phyloP scores from a whole-genome alignment of 2,888 invertebrate genomes.

The Cordilura impudica region DNA sequence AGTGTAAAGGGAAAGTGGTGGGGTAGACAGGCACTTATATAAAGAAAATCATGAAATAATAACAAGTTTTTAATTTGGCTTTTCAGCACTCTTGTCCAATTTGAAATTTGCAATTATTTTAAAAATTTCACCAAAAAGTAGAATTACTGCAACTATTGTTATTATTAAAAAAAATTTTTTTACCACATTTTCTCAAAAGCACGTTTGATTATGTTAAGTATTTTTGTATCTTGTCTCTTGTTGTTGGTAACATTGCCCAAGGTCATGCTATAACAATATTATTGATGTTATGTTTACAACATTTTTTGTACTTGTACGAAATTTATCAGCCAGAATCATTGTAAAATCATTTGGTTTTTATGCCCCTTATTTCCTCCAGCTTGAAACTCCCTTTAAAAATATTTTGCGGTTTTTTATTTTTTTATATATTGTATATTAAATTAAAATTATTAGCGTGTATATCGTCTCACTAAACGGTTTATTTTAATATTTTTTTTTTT shows the following conservation, averaged over 20 bases:
- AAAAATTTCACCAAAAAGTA: constrained; percentile 20
- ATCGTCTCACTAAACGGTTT: constrained; percentile 15
- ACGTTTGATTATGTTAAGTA: background rate
- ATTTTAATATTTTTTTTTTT: background rate
- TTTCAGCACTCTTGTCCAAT: background rate
- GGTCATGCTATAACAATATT: constrained; percentile 27
- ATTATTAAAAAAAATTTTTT: background rate
- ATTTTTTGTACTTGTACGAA: background rate
- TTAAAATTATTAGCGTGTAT: constrained; percentile 11
- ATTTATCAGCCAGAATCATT: background rate
- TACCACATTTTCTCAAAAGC: background rate
- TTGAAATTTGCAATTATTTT: constrained; percentile 34
- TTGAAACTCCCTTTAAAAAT: background rate
- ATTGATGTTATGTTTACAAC: background rate
- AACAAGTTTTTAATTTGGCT: constrained; percentile 11
- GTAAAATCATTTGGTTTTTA: background rate
- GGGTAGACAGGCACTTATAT: background rate
- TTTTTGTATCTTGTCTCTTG: constrained; percentile 4
- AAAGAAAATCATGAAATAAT: background rate
- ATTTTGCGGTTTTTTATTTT: constrained; percentile 20
- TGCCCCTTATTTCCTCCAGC: background rate
- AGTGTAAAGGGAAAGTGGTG: constrained; percentile 35
- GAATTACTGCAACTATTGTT: constrained; percentile 17
- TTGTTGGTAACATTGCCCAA: constrained; percentile 47
- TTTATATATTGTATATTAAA: no score